Evolutionary conservation across 37 sponge, comb jelly and placozoan genomes (phyloP).

Genomic region (Eunapius fragilis): DNA sequence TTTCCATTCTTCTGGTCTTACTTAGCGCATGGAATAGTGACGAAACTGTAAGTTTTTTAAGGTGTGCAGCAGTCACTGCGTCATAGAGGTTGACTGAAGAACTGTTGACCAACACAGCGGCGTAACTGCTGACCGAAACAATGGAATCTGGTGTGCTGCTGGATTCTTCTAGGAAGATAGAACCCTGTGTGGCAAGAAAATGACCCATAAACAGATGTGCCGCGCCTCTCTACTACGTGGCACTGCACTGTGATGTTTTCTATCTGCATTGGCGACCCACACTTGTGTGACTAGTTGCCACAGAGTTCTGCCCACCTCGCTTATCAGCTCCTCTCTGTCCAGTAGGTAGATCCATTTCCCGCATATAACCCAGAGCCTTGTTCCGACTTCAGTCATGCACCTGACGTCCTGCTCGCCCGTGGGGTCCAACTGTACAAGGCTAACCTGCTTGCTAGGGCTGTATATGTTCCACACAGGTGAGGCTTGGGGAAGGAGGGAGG

Average conservation of each 20-base stretch:
- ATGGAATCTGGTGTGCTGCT: slow-evolving; percentile 9
- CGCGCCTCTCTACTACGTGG: background rate
- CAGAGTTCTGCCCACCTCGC: slow-evolving; percentile 31
- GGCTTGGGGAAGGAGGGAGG: background rate
- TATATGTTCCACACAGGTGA: background rate
- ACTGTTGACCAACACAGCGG: slow-evolving; percentile 19
- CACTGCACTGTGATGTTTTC: too few species aligned
- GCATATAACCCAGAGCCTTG: slow-evolving; percentile 58
- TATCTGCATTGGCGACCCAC: too few species aligned
- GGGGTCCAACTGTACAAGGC: background rate
- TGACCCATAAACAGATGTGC: too few species aligned
- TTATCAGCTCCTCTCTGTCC: slow-evolving; percentile 5
- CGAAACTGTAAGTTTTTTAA: slow-evolving; percentile 39
- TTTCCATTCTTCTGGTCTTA: too few species aligned
- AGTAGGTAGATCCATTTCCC: slow-evolving; percentile 55
- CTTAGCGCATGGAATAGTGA: background rate
- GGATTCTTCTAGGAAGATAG: slow-evolving; percentile 25
- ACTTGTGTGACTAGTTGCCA: too few species aligned
- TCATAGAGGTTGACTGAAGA: slow-evolving; percentile 41
- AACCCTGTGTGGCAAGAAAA: slow-evolving; percentile 30
- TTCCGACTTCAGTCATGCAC: slow-evolving; percentile 36
- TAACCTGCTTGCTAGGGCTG: background rate
- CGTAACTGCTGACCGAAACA: slow-evolving; percentile 23
- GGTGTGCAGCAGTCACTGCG: slow-evolving; percentile 5
- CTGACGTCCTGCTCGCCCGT: slow-evolving; percentile 19